Conservation (phyloP, 2,888 invertebrate species). For the Penaeus monodon region DNA sequence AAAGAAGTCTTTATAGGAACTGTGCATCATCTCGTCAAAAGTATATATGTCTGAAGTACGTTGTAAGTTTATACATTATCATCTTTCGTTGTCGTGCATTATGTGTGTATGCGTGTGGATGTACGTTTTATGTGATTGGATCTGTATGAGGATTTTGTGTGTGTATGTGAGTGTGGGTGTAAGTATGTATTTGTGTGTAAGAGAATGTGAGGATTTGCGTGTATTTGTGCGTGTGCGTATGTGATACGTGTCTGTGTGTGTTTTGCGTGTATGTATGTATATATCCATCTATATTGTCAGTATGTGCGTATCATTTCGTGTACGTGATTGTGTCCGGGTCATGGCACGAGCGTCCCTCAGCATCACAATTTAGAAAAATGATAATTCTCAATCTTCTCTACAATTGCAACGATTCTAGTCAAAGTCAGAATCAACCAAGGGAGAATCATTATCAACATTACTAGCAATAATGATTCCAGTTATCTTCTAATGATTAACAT, state of each 20-base stretch:
- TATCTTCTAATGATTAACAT: too few relatives aligned
- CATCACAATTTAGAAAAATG: not conserved
- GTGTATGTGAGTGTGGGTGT: not conserved
- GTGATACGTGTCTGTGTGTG: not conserved
- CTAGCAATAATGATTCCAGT: too few relatives aligned
- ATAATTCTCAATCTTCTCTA: not conserved
- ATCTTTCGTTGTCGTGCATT: not conserved
- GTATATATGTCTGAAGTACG: not conserved
- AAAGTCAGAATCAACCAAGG: too few relatives aligned
- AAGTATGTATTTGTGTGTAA: not conserved
- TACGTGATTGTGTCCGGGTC: not conserved
- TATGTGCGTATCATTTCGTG: not conserved
- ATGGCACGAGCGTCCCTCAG: not conserved
- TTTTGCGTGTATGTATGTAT: too few relatives aligned
- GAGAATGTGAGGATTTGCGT: not conserved
- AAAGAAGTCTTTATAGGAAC: too few relatives aligned
- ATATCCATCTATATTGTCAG: not conserved
- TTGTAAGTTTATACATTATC: too few relatives aligned
- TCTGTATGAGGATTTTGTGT: not conserved
- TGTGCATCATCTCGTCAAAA: too few relatives aligned
- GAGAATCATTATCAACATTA: too few relatives aligned
- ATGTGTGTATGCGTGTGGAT: conserved; percentile 17
- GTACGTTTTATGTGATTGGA: not conserved
- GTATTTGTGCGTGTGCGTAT: not conserved
- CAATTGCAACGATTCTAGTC: not conserved